Evolutionary conservation across 2,797 vertebrate genomes (phyloP), one percentile per base, ranked within the genome.

Genomic region (Avahi laniger): DNA sequence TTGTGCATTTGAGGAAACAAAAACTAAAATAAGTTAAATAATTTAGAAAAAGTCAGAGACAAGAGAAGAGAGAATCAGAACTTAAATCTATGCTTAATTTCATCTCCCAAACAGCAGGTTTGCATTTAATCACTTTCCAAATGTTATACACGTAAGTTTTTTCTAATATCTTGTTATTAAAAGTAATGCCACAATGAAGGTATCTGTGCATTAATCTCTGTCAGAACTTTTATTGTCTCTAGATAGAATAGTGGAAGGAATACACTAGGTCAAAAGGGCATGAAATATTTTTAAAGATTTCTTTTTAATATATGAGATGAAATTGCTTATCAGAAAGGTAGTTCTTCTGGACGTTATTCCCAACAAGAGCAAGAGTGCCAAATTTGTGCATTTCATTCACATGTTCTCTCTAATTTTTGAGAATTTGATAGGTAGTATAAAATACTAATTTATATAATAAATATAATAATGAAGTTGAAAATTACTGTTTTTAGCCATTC

Each of bases 171-270:
- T 96, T 94, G 2, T 30, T 94, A 69, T 85, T 94, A 86, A 96
- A 93, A 92, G 24, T 69, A 86, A 90, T 87, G 6, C 11, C 15
- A 63, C 43, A 67, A 28, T 80, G 33, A 79, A 70, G 87, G 70
- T 38, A 94, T 43, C 13, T 83, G 33, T 72, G 33, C 69, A 93
- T 97, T 94, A 73, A 92, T 96, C 84, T 92, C 94, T 92, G 75
- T 85, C 93, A 87, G 43, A 69, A 78, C 69, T 85, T 79, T 92
- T 93, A 95, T 85, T 97, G 88, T 35, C 33, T 93, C 50, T 81
- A 61, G 79, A 41, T 67, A 87, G 38, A 91, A 73, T 18, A 88
- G 33, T 67, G 10, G 18, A 91, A 94, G 15, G 41, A 92, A n/a
- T 8, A 81, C 28, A 63, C 5, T 87, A 78, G 48, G 72, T 89